Evolutionary conservation across 2,113 vertebrate species (phyloP).

Genomic region (Vulpes ferrilata): DNA sequence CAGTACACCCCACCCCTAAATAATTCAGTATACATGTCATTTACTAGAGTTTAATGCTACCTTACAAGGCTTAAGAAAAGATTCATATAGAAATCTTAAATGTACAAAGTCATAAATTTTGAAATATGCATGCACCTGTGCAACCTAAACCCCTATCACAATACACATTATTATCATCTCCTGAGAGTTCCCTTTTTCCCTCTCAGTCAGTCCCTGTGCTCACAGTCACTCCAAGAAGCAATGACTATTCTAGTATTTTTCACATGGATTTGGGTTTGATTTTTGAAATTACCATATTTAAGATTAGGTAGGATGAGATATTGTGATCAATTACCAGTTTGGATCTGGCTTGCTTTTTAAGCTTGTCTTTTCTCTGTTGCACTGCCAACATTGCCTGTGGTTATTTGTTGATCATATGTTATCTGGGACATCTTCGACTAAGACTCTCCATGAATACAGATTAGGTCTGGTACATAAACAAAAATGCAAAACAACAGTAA

Average conservation of each 20-base stretch:
- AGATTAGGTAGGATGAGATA: background rate
- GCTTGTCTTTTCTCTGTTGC: background rate
- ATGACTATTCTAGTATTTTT: background rate
- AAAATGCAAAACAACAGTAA: background rate
- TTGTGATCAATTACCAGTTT: background rate
- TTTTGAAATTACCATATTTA: slow-evolving; percentile 2
- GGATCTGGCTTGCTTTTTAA: background rate
- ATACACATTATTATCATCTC: background rate
- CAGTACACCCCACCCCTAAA: background rate
- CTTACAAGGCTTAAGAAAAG: background rate
- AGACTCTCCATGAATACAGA: background rate
- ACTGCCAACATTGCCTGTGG: background rate
- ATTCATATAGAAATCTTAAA: background rate
- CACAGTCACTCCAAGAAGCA: background rate
- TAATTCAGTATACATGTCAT: background rate
- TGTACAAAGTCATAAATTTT: background rate
- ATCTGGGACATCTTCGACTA: background rate
- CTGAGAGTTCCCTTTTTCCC: background rate
- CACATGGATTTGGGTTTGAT: background rate
- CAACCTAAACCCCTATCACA: background rate
- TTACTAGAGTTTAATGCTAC: background rate
- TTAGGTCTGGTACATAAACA: background rate
- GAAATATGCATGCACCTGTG: background rate
- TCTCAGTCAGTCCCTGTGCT: background rate
- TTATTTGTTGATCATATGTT: background rate